Conservation (phyloP, 2,888 invertebrate genomes). For the Chrysolina haemoptera region DNA sequence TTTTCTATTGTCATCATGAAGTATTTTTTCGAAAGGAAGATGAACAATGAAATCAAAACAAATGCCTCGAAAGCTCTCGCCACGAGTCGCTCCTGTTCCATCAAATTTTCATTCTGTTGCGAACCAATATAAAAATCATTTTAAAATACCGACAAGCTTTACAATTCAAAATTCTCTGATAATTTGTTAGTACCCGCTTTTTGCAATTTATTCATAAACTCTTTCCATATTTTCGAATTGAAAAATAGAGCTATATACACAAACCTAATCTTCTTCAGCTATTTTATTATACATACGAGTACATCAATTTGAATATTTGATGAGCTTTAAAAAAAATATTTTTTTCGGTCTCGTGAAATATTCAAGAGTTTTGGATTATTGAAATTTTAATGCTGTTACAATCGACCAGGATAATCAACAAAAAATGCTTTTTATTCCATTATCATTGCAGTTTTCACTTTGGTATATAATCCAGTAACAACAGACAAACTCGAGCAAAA, state of each 20-base stretch:
- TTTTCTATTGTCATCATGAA: too few relatives aligned
- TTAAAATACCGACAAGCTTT: constrained; percentile 16
- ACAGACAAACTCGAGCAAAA: too few relatives aligned
- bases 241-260: constrained; percentile 41
- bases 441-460: too few relatives aligned
- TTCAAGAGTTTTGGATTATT: constrained; percentile 38
- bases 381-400: constrained; percentile 25
- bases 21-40: too few relatives aligned
- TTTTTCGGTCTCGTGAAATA: constrained; percentile 20
- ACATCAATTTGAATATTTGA: constrained; percentile 45
- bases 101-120: constrained; percentile 11
- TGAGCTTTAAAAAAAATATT: constrained; percentile 41
- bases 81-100: constrained; percentile 2
- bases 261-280: constrained; percentile 43
- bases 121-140: constrained; percentile 18
- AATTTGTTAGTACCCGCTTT: constrained; percentile 14
- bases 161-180: constrained; percentile 8
- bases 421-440: neutral
- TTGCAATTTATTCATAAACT: constrained; percentile 26
- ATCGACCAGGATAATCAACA: neutral
- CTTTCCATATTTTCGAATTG: constrained; percentile 34
- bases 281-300: constrained; percentile 44
- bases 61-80: neutral
- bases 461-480: too few relatives aligned
- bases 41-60: too few relatives aligned